Base-by-base conservation (phyloP, 2,113 vertebrate genomes). In the Oceanodroma tethys region DNA sequence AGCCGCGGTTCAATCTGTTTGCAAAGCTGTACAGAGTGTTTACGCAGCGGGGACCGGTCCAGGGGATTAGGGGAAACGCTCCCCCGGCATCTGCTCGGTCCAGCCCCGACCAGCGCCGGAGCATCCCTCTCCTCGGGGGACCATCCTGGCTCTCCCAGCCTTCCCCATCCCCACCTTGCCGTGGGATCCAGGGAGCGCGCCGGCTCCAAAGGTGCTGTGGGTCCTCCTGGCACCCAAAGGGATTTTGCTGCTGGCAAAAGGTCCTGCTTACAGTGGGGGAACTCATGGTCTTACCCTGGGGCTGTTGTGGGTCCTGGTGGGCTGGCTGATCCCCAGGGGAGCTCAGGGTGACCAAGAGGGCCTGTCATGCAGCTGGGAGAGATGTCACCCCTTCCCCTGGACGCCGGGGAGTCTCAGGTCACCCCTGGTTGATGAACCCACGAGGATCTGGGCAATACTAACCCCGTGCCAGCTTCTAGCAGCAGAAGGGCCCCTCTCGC, bases 1-100 rank as follows among this genome's bases (percentile, higher is more conserved):
- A 95, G 88, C 74, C 78, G 29, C 7, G 18, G 50, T 75, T 90
- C 95, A 97, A 96, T 91, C 96, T 96, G 95, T 95, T 97, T 97
- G 88, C 67, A 71, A 83, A 95, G 89, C 94, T 90, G 90, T 72
- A 40, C 86, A 50, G 67, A 81, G 85, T 76, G 92, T 95, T 96
- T 94, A 36, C 71, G 22, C 81, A 80, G 93, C 27, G 2, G 66
- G 86, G 86, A 52, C 93, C 6, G 29, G 71, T 23, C 71, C 91
- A 30, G 40, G 75, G 92, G 96, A 96, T 96, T 96, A 96, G 50
- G 67, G 59, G 23, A n/a, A 36, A 58, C 21, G 7, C 2, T 62
- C 38, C 59, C 93, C 36, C 29, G 1, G 74, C 96, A 94, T 97
- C 92, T 95, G 89, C 89, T 93, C 29, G 6, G n/a, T 38, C 71